Evolutionary conservation across 2,888 invertebrate species (phyloP).

Genomic region (Tenthredo amoena): DNA sequence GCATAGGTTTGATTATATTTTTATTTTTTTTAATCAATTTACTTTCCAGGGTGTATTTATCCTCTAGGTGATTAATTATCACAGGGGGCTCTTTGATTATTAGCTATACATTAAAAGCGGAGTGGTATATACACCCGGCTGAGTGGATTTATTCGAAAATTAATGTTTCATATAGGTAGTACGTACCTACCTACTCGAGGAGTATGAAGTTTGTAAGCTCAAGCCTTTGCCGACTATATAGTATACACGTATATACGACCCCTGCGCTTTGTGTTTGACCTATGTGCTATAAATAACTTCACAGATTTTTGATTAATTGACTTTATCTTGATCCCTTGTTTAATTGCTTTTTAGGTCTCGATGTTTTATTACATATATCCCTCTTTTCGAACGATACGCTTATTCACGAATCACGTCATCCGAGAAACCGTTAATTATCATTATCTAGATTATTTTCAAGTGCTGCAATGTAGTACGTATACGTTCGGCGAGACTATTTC

Average conservation of each 20-base stretch:
- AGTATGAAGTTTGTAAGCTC: neutral
- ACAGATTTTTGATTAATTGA: conserved; percentile 49
- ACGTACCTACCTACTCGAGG: neutral
- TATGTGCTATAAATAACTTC: conserved; percentile 42
- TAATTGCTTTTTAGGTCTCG: conserved; percentile 33
- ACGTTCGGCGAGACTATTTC: neutral
- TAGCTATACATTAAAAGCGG: conserved; percentile 24
- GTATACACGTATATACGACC: neutral
- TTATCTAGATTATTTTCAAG: conserved; percentile 23
- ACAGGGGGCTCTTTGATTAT: conserved; percentile 20
- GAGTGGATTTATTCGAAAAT: conserved; percentile 38
- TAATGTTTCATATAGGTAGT: conserved; percentile 23
- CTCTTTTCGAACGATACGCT: neutral
- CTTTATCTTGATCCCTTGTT: conserved; percentile 43
- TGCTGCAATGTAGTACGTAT: neutral
- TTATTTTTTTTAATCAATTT: neutral
- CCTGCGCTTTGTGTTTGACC: conserved; percentile 37
- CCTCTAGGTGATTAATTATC: conserved; percentile 4
- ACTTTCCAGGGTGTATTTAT: conserved; percentile 1
- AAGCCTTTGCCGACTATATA: neutral
- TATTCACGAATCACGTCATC: neutral
- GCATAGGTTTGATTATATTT: neutral
- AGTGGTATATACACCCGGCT: neutral
- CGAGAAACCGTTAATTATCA: conserved; percentile 29
- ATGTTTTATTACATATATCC: neutral